Evolutionary conservation across 2,113 vertebrate species (phyloP).

Genomic region (Phoenicopterus ruber): DNA sequence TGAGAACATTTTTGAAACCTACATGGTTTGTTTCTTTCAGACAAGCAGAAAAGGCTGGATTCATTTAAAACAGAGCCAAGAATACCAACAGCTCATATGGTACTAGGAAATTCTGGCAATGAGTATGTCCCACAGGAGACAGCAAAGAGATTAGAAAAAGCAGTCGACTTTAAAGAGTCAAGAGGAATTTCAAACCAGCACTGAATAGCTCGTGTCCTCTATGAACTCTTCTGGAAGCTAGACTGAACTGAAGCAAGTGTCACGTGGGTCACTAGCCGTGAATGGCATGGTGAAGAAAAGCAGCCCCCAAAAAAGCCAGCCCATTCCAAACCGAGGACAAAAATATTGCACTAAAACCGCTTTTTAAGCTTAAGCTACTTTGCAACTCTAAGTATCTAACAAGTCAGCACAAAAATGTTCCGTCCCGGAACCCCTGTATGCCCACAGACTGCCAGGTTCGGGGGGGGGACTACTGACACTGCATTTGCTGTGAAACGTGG

Average conservation of each 20-base stretch:
- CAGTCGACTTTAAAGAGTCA: conserved; percentile 49
- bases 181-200: conserved; percentile 36
- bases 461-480: not conserved
- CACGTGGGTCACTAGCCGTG: not conserved
- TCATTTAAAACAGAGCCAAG: conserved; percentile 56
- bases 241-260: not conserved
- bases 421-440: not conserved
- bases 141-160: conserved; percentile 43
- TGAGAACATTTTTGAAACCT: conserved; percentile 30
- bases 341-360: not conserved
- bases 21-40: conserved; percentile 33
- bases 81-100: conserved; percentile 48
- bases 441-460: not conserved
- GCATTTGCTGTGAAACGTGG: not conserved
- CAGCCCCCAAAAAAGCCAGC: not conserved
- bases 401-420: not conserved
- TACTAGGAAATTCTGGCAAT: conserved; percentile 50
- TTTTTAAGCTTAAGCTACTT: not conserved
- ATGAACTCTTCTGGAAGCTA: conserved; percentile 4
- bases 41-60: conserved; percentile 36
- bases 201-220: conserved; percentile 17
- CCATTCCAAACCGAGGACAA: not conserved
- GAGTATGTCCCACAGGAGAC: conserved; percentile 9
- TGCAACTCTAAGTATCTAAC: not conserved
- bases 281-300: not conserved